Conservation (phyloP, 1,140 invertebrate genomes). For the Globodera ellingtonae region DNA sequence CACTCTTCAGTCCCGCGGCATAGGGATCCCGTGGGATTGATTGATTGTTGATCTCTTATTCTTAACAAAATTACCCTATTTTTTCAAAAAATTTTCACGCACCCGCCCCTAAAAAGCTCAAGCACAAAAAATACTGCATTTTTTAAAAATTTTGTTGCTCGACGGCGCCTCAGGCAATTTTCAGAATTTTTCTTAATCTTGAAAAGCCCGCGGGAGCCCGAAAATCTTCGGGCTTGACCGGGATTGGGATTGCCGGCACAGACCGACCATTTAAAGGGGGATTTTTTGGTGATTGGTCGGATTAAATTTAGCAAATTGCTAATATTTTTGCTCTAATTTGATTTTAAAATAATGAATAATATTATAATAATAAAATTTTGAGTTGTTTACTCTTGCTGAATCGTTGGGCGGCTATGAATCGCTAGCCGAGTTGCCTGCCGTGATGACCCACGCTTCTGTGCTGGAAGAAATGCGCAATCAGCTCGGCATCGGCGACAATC, state of each 20-base stretch:
- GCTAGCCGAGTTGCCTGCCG: conserved; percentile 67
- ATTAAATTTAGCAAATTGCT: no score
- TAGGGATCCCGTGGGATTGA: neutral
- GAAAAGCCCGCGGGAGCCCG: no score
- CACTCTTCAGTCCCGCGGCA: neutral
- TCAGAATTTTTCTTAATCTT: no score
- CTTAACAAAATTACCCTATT: neutral
- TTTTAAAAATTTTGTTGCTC: no score
- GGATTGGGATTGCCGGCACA: no score
- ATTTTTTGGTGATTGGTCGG: no score
- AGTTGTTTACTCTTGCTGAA: conserved; percentile 68
- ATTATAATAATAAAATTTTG: neutral
- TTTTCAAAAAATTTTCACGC: neutral
- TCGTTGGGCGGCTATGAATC: conserved; percentile 69
- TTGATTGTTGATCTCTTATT: neutral
- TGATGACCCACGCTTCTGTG: conserved; percentile 56
- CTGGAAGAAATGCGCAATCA: conserved; percentile 71
- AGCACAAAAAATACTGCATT: no score
- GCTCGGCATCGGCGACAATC: conserved; percentile 82
- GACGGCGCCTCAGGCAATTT: no score
- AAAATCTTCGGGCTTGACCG: no score
- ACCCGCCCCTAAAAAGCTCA: no score
- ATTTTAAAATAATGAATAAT: neutral
- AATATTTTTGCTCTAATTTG: no score
- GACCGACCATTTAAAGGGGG: no score